phyloP scores from a whole-genome alignment of 2,888 invertebrate genomes.

The Lasioglossum oenotherae region DNA sequence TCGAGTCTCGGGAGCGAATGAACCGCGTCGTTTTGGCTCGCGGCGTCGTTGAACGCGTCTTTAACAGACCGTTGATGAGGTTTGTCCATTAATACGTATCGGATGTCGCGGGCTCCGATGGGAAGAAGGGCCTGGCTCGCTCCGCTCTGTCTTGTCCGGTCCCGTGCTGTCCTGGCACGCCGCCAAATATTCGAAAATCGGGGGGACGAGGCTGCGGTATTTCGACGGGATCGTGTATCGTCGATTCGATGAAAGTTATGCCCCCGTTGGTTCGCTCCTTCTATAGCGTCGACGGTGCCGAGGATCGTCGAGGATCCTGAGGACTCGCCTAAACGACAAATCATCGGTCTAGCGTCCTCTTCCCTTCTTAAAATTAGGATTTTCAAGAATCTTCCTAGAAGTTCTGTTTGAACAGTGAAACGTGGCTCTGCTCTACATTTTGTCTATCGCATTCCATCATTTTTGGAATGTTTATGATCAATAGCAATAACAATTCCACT shows the following conservation, averaged over 20 bases:
- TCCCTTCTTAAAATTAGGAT: not conserved
- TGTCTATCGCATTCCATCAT: too few relatives aligned
- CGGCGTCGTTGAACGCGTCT: conserved; percentile 58
- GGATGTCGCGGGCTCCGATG: conserved; percentile 58
- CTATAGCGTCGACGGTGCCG: not conserved
- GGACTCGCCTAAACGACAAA: not conserved
- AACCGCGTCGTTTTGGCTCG: conserved; percentile 28
- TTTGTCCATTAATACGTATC: conserved; percentile 71
- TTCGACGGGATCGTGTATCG: conserved; percentile 54
- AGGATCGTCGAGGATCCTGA: not conserved
- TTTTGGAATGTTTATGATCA: too few relatives aligned
- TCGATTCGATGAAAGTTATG: conserved; percentile 50
- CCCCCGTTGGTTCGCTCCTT: conserved; percentile 9
- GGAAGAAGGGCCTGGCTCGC: not conserved
- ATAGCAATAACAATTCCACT: too few relatives aligned
- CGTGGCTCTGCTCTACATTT: too few relatives aligned
- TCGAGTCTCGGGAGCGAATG: conserved; percentile 45
- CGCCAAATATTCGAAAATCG: conserved; percentile 68
- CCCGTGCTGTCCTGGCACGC: conserved; percentile 43
- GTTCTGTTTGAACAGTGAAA: too few relatives aligned
- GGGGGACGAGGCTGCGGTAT: conserved; percentile 38
- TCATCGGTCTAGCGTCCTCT: not conserved
- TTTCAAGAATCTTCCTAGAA: not conserved
- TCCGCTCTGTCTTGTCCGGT: not conserved
- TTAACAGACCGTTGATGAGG: conserved; percentile 68